Evolutionary conservation across 2,797 vertebrate species (phyloP).

Genomic region (Aldrovandia affinis): DNA sequence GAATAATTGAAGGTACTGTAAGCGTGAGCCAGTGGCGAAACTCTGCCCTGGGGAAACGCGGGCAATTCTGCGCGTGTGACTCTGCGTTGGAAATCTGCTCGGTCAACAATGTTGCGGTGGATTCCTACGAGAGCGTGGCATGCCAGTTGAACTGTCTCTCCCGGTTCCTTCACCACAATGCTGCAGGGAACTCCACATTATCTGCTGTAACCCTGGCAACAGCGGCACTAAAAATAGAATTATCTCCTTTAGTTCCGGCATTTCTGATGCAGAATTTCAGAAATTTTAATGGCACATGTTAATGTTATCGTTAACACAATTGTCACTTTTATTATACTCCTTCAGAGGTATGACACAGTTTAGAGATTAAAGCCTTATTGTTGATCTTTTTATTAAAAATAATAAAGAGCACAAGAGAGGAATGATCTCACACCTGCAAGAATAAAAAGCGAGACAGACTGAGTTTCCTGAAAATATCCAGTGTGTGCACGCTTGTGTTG

Average conservation of each 20-base stretch:
- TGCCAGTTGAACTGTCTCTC: conserved; percentile 42
- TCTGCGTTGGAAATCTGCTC: not conserved
- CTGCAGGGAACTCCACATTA: conserved; percentile 77
- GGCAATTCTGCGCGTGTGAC: not conserved
- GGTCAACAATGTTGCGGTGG: not conserved
- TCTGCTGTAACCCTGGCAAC: conserved; percentile 81
- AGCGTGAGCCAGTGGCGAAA: not conserved
- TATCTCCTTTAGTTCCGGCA: conserved; percentile 80
- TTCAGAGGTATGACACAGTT: not conserved
- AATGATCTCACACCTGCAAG: not conserved
- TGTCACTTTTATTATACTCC: conserved; percentile 34
- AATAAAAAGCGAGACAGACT: not conserved
- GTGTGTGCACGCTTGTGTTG: not conserved
- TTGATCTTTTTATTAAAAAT: not conserved
- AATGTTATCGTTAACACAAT: conserved; percentile 62
- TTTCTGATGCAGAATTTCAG: conserved; percentile 75
- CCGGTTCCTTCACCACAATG: conserved; percentile 66
- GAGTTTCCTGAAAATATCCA: not conserved
- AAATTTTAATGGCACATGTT: conserved; percentile 70
- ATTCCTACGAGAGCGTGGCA: not conserved
- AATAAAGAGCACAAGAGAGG: not conserved
- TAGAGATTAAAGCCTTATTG: not conserved
- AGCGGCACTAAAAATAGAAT: conserved; percentile 82
- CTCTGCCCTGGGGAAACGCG: not conserved
- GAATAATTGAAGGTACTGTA: not conserved